Base-by-base conservation (phyloP, 1,140 invertebrate species). In the Tetragonula clypearis region DNA sequence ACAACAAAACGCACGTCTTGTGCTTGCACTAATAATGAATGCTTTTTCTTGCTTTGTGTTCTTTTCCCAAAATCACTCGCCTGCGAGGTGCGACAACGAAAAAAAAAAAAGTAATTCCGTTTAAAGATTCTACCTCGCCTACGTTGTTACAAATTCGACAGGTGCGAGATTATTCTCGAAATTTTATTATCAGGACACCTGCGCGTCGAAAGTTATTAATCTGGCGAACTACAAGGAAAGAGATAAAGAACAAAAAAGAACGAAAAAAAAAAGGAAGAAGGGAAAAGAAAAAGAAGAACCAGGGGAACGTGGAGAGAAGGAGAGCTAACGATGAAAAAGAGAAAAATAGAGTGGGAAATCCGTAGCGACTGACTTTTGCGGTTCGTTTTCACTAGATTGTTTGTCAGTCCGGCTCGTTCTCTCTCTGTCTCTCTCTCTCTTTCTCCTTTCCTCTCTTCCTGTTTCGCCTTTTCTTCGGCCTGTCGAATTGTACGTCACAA, bases 331-430 rank as follows among this genome's bases (percentile, higher is more conserved):
- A n/a, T 1, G 26, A 66, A 68, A 86, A 65, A 79, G 72, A 35
- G 23, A 76, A 56, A 23, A 53, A 62, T 30, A 55, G 72, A 62
- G 41, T 65, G 56, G 56, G 68, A 85, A 89, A 82, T 78, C 60
- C 65, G 75, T 71, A 35, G 35, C 86, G 68, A 49, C 88, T 74
- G 81, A 82, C 84, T 84, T 84, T 74, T 73, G 86, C 58, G 89
- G 86, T 84, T 90, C 88, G 84, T 90, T 90, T 90, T 90, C 89
- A 86, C 80, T 84, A 85, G 84, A 90, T 90, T 90, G 88, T 90
- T 87, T 90, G 88, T 84, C 82, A 60, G 83, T 82, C 60, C 74
- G 41, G 80, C 58, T 74, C 82, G 82, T 81, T 80, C 79, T 62
- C 72, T 79, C 77, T 66, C 58, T 68, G 4, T 21, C 56, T 72